These are phyloP conservation scores for Lasioglossum villosulum DNA, from an alignment of 2,888 invertebrate genomes.

Conservation along the genomic window DNA sequence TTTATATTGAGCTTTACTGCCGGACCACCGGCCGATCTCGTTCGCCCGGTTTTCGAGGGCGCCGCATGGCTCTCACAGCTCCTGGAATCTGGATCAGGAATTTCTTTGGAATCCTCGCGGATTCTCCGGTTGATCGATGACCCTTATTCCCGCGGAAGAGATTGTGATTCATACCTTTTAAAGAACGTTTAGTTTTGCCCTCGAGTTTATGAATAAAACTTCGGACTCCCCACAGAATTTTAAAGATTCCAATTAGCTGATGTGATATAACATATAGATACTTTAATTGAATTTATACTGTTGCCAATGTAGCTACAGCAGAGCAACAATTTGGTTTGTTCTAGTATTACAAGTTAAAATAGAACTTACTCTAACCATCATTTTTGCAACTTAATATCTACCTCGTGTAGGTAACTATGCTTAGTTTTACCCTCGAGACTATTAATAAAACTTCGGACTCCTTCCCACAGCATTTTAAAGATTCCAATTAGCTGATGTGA, in stretches of 20 bases:
- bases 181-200: not conserved
- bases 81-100: conserved; percentile 62
- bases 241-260: not conserved
- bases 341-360: too few species aligned
- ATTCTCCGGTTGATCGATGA: conserved; percentile 60
- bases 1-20: conserved; percentile 69
- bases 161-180: conserved; percentile 44
- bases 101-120: conserved; percentile 60
- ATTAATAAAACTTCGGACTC: conserved; percentile 21
- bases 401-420: too few species aligned
- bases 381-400: too few species aligned
- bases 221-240: not conserved
- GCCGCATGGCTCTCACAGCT: conserved; percentile 50
- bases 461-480: not conserved
- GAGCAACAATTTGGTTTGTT: not conserved
- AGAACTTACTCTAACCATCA: too few species aligned
- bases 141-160: conserved; percentile 43
- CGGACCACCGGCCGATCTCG: conserved; percentile 58
- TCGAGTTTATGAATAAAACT: conserved; percentile 30
- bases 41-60: conserved; percentile 53
- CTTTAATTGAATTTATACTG: too few species aligned
- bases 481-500: not conserved
- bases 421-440: not conserved
- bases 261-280: too few species aligned
- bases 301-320: too few species aligned